Percentiles rank a stretch among this genome's conserved stretches.
These are phyloP conservation scores for Lanius ludovicianus DNA, from an alignment of 2,113 vertebrate species.

Conservation along the genomic window DNA sequence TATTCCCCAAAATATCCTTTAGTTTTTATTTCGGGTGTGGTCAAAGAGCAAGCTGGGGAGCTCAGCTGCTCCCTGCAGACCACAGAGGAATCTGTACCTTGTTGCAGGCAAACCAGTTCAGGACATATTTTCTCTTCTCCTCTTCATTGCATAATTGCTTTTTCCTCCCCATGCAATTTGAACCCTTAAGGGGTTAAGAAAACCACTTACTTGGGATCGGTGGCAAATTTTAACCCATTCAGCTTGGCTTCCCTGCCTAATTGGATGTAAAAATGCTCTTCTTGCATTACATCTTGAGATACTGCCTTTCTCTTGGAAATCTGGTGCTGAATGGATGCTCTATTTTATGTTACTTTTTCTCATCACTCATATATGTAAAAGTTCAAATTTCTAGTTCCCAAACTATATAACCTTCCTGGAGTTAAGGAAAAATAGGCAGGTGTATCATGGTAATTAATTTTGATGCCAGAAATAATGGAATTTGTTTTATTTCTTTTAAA, in stretches of 20 bases:
- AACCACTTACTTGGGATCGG: constrained; percentile 69
- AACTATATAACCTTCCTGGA: not conserved
- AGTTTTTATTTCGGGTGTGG: constrained; percentile 69
- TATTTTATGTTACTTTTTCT: not conserved
- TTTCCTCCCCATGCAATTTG: constrained; percentile 70
- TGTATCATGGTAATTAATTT: not conserved
- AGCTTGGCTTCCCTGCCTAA: constrained; percentile 57
- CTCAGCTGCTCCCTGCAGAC: constrained; percentile 57
- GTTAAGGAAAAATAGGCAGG: not conserved
- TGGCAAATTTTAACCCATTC: constrained; percentile 78
- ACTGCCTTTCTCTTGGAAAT: not conserved
- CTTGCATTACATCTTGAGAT: not conserved
- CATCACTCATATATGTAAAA: not conserved
- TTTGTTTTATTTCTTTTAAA: too few species aligned
- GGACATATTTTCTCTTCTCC: constrained; percentile 57
- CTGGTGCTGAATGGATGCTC: not conserved
- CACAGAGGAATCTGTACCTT: constrained; percentile 57
- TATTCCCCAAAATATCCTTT: constrained; percentile 71
- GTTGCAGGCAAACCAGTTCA: constrained; percentile 64
- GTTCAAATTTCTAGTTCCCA: not conserved
- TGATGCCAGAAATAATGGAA: not conserved
- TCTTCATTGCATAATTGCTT: constrained; percentile 77
- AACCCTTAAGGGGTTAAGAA: constrained; percentile 73
- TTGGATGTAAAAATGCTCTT: constrained; percentile 54
- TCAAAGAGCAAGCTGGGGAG: constrained; percentile 43